phyloP scores from a whole-genome alignment of 2,113 vertebrate genomes.

The Psephotus haematonotus region DNA sequence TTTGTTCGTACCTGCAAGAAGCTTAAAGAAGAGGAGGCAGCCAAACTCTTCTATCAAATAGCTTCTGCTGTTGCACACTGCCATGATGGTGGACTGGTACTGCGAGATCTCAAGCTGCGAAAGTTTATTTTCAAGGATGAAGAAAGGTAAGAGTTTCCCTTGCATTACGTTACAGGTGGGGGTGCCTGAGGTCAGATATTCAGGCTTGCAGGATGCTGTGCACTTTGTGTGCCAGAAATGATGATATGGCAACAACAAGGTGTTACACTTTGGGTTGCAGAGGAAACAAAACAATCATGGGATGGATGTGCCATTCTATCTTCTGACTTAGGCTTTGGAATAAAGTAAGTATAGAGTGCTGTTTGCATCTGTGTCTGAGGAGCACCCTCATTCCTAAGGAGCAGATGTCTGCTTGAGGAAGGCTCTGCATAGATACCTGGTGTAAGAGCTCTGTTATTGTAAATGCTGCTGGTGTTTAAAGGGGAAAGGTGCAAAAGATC shows the following conservation, averaged over 20 bases:
- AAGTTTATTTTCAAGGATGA: slow-evolving; percentile 99
- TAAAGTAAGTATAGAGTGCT: neutral
- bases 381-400: neutral
- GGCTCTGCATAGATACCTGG: neutral
- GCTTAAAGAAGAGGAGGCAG: slow-evolving; percentile 96
- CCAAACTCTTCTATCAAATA: slow-evolving; percentile 97
- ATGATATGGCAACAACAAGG: neutral
- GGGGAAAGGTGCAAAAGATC: neutral
- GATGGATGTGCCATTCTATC: neutral
- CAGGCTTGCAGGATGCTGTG: neutral
- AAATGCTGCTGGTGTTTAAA: neutral
- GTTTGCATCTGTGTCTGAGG: neutral
- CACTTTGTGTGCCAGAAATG: neutral
- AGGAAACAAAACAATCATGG: neutral
- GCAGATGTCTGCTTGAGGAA: neutral
- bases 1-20: slow-evolving; percentile 98
- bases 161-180: neutral
- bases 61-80: slow-evolving; percentile 96
- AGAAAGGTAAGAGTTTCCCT: slow-evolving; percentile 84
- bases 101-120: slow-evolving; percentile 96
- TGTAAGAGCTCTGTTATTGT: accelerated
- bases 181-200: neutral
- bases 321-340: neutral
- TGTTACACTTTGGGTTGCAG: neutral
- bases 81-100: slow-evolving; percentile 95